These are phyloP conservation scores for Zeugodacus cucurbitae DNA, from an alignment of 1,140 invertebrate genomes.

Conservation along the genomic window DNA sequence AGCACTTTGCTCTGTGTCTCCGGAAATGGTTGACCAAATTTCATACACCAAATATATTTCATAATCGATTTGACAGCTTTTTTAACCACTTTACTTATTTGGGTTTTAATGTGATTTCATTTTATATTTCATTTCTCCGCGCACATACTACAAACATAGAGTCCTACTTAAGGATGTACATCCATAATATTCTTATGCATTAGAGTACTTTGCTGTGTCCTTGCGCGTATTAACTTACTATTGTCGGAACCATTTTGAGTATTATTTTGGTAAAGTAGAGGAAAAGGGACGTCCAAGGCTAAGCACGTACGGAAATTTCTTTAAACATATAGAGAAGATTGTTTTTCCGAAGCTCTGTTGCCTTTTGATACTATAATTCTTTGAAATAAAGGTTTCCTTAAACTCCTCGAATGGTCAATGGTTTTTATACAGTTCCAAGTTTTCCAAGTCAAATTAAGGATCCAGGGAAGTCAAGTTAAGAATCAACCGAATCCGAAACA, in stretches of 20 bases:
- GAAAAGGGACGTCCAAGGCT: not conserved
- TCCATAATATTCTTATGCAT: not conserved
- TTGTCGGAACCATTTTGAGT: not conserved
- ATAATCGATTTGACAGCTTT: constrained; percentile 28
- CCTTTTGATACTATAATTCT: no score
- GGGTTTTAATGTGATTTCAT: not conserved
- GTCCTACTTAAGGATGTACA: not conserved
- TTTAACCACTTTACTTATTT: constrained; percentile 20
- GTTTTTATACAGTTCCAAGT: no score
- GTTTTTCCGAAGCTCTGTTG: no score
- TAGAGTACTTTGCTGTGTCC: not conserved
- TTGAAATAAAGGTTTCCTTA: no score
- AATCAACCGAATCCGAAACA: no score
- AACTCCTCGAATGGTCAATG: no score
- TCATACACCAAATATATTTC: constrained; percentile 1
- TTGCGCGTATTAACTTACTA: not conserved
- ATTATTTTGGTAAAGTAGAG: not conserved
- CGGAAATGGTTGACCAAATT: constrained; percentile 6
- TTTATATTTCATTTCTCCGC: not conserved
- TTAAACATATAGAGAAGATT: not conserved
- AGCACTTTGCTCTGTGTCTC: not conserved
- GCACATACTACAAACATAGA: not conserved
- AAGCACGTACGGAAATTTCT: not conserved
- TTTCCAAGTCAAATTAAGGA: no score
- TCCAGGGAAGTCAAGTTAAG: no score